Evolutionary conservation across 1,140 invertebrate genomes (phyloP), one percentile per base, ranked within the genome.

Genomic region (Zophobas atratus): DNA sequence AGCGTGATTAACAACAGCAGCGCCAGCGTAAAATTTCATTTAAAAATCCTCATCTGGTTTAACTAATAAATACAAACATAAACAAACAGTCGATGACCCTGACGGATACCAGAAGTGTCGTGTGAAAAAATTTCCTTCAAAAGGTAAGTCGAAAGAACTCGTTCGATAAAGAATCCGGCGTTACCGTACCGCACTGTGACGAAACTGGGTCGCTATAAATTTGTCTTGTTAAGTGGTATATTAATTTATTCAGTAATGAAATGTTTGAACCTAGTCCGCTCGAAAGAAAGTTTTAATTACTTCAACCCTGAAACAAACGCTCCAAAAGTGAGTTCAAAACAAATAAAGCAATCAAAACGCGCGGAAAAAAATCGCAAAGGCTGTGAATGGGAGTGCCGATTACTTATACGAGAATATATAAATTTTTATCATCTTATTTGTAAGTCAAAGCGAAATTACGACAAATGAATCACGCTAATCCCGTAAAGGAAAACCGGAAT

Each of bases 401-500:
- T 51, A 51, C 20, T 51, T 20, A 51, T 20, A 51, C n/a, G 2
- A 51, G 49, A 51, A 51, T 51, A 51, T 2, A 51, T 51, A 6
- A 4, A 51, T 51, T 51, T 63, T 63, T 63, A 39, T 63, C 32
- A 39, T 38, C 35, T 51, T 39, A 63, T 63, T 63, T 63, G 1
- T 41, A 60, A 63, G 57, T 63, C 36, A 63, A 63, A 38, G 4
- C 57, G n/a, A 8, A 63, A 63, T 63, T 39, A 39, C 38, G 6
- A 6, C 8, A 38, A 39, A 63, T 63, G 57, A 63, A 36, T 63
- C 57, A 63, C 39, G 36, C 35, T 39, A 63, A 63, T 63, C 8
- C 35, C 1, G 6, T 38, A 8, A 6, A 63, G 33, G 38, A 63
- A 63, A 63, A 63, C 38, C 34, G 20, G 55, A 57, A 33, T 46